Evolutionary conservation across 1,140 invertebrate species (phyloP).

Genomic region (Sinonovacula constricta): DNA sequence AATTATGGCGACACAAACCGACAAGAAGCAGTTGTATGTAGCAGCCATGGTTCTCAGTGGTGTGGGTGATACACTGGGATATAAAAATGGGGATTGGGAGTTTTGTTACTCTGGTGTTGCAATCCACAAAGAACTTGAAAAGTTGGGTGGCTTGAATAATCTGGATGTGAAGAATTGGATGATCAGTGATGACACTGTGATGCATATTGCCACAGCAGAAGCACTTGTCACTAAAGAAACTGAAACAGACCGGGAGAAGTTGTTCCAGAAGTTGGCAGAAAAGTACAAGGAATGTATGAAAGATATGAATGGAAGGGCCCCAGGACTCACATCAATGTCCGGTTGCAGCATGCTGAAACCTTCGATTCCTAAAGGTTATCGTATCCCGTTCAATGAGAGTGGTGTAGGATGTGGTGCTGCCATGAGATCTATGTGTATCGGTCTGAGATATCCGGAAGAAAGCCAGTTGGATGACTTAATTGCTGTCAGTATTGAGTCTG

Average conservation of each 20-base stretch:
- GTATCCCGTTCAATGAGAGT: conserved; percentile 26
- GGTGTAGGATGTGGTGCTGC: conserved; percentile 75
- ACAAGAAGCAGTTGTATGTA: too few relatives aligned
- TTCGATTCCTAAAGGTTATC: background rate
- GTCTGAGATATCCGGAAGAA: conserved; percentile 67
- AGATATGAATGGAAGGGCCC: conserved; percentile 66
- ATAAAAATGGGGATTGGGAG: conserved; percentile 71
- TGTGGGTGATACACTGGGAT: conserved; percentile 71
- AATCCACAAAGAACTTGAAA: conserved; percentile 65
- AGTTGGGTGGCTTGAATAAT: conserved; percentile 61
- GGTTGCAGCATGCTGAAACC: background rate
- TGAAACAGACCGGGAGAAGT: conserved; percentile 40
- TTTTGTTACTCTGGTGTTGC: conserved; percentile 60
- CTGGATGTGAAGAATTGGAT: conserved; percentile 58
- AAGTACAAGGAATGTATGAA: conserved; percentile 68
- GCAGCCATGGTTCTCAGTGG: conserved; percentile 71
- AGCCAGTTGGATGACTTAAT: conserved; percentile 70
- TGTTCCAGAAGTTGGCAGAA: conserved; percentile 57
- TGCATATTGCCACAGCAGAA: conserved; percentile 62
- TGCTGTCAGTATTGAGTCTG: conserved; percentile 71
- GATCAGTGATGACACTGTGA: conserved; percentile 64
- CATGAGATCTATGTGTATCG: conserved; percentile 76
- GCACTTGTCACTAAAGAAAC: conserved; percentile 43
- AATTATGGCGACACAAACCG: too few relatives aligned
- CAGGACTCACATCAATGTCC: conserved; percentile 31